Base-by-base conservation (phyloP, 2,797 vertebrate species). In the Sebastes cheni region DNA sequence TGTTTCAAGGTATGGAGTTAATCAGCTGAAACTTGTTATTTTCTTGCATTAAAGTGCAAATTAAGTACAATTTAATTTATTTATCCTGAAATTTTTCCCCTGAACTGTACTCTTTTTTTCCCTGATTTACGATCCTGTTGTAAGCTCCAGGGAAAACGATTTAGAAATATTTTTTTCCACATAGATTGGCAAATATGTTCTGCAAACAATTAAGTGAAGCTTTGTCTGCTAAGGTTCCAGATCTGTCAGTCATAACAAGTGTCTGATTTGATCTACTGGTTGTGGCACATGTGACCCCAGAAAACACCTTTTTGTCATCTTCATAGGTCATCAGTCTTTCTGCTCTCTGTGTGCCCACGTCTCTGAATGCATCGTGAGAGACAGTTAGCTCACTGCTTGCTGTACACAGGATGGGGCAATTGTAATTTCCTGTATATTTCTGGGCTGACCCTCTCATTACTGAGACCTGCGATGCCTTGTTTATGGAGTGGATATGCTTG, bases 1-100 rank as follows among this genome's bases (percentile, higher is more conserved):
- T 85, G 89, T 91, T 67, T 91, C 93, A 25, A 93, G 95, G 96
- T 97, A 91, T 78, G 89, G 4, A 20, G 18, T 64, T 3, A 23
- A 36, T 8, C 22, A 20, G 7, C 23, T 42, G 2, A 70, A 25
- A 29, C 25, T 1, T 64, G 2, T 22, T 14, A 3, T 76, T 69
- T 7, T 16, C 4, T 7, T 39, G 25, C 23, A 22, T n/a, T 23
- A 18, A 62, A 60, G 6, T 12, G 5, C 1, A 27, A 29, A n/a
- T 65, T 3, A 25, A 25, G 25, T 29, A 4, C 50, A 29, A 8
- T 52, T 42, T 12, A 6, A 42, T 16, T 20, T 11, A 20, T 54
- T 32, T 59, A 11, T 14, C 7, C 11, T 34, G 10, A 55, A 5
- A 12, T 23, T 14, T 22, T 71, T 42, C n/a, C 5, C 25, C 11